phyloP scores from a whole-genome alignment of 2,113 vertebrate species.

The Carollia perspicillata region DNA sequence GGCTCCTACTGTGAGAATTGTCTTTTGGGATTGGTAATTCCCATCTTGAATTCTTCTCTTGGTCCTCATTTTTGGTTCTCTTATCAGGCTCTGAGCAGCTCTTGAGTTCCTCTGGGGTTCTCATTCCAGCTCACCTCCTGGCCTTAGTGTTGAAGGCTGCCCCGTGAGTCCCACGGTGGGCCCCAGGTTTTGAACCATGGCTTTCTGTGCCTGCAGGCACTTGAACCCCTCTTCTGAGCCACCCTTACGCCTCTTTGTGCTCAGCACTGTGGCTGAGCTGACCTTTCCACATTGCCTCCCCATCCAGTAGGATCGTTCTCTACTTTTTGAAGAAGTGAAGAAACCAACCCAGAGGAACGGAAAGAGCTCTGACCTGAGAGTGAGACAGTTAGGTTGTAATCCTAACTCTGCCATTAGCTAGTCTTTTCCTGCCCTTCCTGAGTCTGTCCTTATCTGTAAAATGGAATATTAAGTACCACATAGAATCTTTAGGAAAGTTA shows the following conservation, averaged over 20 bases:
- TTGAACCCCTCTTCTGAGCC: neutral
- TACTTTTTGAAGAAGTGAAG: neutral
- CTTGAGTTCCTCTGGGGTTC: too few species aligned
- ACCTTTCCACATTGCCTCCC: neutral
- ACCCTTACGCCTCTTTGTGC: neutral
- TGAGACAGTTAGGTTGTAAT: neutral
- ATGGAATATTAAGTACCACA: neutral
- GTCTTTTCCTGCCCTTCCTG: neutral
- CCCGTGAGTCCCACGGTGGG: accelerated
- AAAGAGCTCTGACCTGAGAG: neutral
- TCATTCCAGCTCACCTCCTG: neutral
- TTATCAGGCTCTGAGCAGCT: neutral
- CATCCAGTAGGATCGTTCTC: neutral
- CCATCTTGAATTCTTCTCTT: neutral
- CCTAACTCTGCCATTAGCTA: neutral
- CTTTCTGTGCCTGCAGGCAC: neutral
- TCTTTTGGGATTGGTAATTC: neutral
- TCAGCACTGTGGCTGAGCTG: neutral
- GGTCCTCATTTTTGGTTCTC: neutral
- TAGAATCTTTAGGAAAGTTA: neutral
- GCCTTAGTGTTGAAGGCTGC: neutral
- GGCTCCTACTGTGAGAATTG: neutral
- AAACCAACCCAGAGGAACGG: neutral
- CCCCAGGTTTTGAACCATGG: neutral
- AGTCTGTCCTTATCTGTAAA: neutral